These are phyloP conservation scores for Noctua pronuba DNA, from an alignment of 2,888 invertebrate genomes.

Conservation along the genomic window DNA sequence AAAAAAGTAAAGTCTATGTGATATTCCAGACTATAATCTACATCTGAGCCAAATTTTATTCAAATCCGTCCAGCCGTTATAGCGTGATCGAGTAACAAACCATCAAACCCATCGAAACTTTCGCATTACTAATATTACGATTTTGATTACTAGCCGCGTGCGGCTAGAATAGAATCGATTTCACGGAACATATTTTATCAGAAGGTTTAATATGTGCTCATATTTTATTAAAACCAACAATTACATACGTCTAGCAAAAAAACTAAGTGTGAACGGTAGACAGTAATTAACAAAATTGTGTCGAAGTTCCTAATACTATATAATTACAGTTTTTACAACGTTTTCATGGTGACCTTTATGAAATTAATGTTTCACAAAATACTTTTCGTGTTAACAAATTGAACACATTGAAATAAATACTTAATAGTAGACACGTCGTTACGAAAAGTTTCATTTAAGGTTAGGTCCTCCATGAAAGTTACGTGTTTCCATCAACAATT, in stretches of 20 bases:
- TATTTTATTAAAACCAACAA: conserved; percentile 9
- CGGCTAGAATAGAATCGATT: not conserved
- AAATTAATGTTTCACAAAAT: conserved; percentile 26
- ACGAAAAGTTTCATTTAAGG: conserved; percentile 40
- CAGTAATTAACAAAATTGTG: conserved; percentile 25
- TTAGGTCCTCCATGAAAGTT: conserved; percentile 42
- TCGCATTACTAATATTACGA: not conserved
- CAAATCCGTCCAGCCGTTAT: not conserved
- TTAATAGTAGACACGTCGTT: conserved; percentile 49
- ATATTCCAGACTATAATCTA: not conserved
- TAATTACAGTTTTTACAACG: conserved; percentile 15
- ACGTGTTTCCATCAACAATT: conserved; percentile 55
- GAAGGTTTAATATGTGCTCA: not conserved
- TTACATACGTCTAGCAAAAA: conserved; percentile 3
- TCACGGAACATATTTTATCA: not conserved
- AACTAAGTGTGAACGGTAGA: conserved; percentile 3
- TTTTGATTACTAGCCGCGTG: not conserved
- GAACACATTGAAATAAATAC: conserved; percentile 44
- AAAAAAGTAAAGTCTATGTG: not conserved
- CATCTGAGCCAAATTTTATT: not conserved
- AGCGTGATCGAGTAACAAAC: not conserved
- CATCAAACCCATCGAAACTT: not conserved
- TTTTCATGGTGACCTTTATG: not conserved
- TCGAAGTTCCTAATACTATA: conserved; percentile 1
- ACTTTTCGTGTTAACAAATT: conserved; percentile 31